These are phyloP conservation scores for Acridotheres tristis DNA, from an alignment of 2,797 vertebrate genomes.

Conservation along the genomic window DNA sequence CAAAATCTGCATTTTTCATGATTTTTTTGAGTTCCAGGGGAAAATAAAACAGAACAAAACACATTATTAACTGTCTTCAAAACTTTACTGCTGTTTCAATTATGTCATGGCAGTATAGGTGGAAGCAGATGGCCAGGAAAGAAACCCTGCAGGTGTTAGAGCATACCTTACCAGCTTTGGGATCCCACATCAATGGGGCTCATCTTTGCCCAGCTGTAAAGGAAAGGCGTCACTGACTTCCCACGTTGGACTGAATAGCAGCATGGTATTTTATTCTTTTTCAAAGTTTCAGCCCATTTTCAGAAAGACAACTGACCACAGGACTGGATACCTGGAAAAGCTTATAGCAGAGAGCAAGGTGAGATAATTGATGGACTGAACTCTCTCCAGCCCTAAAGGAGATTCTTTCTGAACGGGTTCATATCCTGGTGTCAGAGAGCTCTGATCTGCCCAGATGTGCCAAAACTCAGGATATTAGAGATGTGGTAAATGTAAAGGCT, in stretches of 20 bases:
- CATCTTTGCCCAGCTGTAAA: background rate
- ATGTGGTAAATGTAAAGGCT: background rate
- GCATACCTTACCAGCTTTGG: background rate
- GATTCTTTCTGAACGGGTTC: background rate
- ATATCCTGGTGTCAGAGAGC: background rate
- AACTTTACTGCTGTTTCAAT: constrained; percentile 1
- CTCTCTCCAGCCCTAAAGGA: background rate
- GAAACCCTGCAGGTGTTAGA: background rate
- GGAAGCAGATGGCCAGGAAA: constrained; percentile 15
- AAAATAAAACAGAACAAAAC: background rate
- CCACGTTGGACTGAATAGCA: background rate
- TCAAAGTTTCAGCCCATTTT: background rate
- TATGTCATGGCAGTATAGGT: background rate
- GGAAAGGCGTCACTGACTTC: background rate
- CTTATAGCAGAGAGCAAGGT: background rate
- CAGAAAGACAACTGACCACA: background rate
- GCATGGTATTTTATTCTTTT: background rate
- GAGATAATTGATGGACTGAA: background rate
- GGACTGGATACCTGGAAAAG: background rate
- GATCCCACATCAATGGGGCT: background rate
- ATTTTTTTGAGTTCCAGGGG: background rate
- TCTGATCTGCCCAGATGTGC: background rate
- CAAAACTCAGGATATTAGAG: background rate
- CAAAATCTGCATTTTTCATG: constrained; percentile 25
- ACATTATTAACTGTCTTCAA: background rate